Percentiles rank a stretch among this genome's conserved stretches.
Evolutionary conservation across 2,113 vertebrate species (phyloP).

Genomic region (Diphyllodes magnificus): DNA sequence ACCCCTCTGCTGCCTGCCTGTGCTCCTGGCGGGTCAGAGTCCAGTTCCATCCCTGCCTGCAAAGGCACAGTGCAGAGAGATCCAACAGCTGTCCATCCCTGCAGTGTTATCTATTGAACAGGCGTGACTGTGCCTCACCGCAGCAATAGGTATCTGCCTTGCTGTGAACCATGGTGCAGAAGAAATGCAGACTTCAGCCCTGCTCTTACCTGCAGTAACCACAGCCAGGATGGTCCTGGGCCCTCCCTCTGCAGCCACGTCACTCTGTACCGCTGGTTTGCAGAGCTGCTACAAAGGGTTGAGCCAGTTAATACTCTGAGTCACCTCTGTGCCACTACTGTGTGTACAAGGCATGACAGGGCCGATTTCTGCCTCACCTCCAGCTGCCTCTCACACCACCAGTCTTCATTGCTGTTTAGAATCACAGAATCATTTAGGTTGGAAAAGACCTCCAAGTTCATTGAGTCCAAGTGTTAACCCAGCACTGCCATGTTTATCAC

Average conservation of each 20-base stretch:
- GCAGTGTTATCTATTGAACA: accelerated
- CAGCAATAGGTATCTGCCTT: accelerated
- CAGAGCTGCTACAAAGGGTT: neutral
- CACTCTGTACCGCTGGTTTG: neutral
- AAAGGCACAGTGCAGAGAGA: neutral
- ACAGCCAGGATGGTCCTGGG: neutral
- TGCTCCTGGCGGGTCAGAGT: neutral
- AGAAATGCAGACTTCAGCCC: neutral
- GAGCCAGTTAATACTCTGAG: neutral
- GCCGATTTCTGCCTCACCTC: neutral
- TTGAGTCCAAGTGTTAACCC: neutral
- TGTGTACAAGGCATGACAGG: neutral
- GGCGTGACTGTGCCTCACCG: accelerated
- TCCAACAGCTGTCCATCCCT: neutral
- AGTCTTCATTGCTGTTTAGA: neutral
- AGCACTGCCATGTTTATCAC: neutral
- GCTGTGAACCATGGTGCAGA: accelerated
- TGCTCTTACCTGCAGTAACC: neutral
- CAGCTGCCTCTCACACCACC: accelerated
- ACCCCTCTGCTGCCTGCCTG: neutral
- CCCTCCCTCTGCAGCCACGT: neutral
- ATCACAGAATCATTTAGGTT: neutral
- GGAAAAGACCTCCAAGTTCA: neutral
- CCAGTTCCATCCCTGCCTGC: neutral
- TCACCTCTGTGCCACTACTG: neutral